Base-by-base conservation (phyloP, 2,888 invertebrate genomes). In the Gisinianus flammeolus region DNA sequence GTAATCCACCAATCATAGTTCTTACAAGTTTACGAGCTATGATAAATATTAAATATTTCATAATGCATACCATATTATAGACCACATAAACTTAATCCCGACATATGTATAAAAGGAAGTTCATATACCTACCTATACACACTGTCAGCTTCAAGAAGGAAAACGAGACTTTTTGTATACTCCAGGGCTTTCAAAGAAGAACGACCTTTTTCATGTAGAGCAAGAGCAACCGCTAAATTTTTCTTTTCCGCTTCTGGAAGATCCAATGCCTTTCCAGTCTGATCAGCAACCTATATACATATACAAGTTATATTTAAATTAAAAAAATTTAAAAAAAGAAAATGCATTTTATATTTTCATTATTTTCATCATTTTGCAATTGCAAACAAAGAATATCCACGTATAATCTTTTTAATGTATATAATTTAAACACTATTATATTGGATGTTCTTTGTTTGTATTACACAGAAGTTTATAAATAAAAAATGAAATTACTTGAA, bases 181-280 rank as follows among this genome's bases (percentile, higher is more conserved):
- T 93, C 90, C 79, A 90, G 89, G 12, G 88, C 87, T 85, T 90
- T 91, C 82, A 94, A 88, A 0, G 92, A 92, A 0, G 90, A 88
- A 22, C 92, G 89, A 0, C 94, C 94, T 79, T 93, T 93, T 87
- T 94, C 94, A 86, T 94, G 93, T 67, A 94, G 88, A 4, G 94
- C 91, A 88, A 95, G 90, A 0, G 93, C 95, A 74, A 93, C 90
- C 79, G 93, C 89, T 0, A 95, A 87, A 0, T 93, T 90, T 83
- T 91, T 90, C 75, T 90, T 90, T 86, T 94, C 94, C 0, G 89
- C 88, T 0, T 89, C 87, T 0, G 94, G 94, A 31, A 95, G 88
- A 70, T 91, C 89, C 3, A 95, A 88, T 86, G 94, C 92, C 79
- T 93, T 87, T 92, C 92, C 77, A 31, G 56, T 66, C 66, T 77